Base-by-base conservation (phyloP, 1,140 invertebrate genomes). In the Bombus vancouverensis region DNA sequence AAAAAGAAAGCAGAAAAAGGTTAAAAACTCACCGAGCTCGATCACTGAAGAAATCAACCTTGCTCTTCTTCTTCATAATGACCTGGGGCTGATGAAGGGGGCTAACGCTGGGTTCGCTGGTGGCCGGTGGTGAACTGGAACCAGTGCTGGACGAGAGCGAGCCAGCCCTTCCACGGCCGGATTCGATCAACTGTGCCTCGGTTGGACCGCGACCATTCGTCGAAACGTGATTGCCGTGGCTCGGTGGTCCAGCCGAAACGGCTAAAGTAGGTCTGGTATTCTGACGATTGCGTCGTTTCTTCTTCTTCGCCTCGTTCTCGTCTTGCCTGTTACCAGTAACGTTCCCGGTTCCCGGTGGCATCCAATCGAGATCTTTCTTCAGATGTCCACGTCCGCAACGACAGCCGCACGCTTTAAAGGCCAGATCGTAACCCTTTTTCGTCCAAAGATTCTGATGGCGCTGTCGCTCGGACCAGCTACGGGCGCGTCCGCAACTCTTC, bases 371-470 rank as follows among this genome's bases (percentile, higher is more conserved):
- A 95, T 99, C 98, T 95, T 99, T 99, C 92, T 98, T 97, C 78
- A 99, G 94, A 93, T 99, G 98, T 2, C 99, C 99, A 12, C 98
- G 96, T 0, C 98, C 98, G 95, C 99, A 97, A 91, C 97, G 96
- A 96, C 98, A 97, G 89, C 97, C 97, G 96, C 98, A 98, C 70
- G 98, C 97, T 93, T 98, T 98, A 93, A 97, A 98, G 2, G 98
- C 98, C 92, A 99, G 95, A 94, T 99, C 98, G 95, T 99, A 99
- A 25, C 98, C 98, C 94, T 99, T 99, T 95, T 99, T 99, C 65
- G 98, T 99, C 99, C 99, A 99, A 81, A 99, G 95, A 93, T 99
- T 99, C 95, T 99, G 98, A 88, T 98, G 96, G 32, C 98, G 96
- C 94, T 99, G 98, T 72, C 98, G 96, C 93, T 99, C 98, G 42